A percentile compares a stretch with the other conserved stretches of the same genome.
phyloP scores from a whole-genome alignment of 2,113 vertebrate genomes.

The Peromyscus leucopus region DNA sequence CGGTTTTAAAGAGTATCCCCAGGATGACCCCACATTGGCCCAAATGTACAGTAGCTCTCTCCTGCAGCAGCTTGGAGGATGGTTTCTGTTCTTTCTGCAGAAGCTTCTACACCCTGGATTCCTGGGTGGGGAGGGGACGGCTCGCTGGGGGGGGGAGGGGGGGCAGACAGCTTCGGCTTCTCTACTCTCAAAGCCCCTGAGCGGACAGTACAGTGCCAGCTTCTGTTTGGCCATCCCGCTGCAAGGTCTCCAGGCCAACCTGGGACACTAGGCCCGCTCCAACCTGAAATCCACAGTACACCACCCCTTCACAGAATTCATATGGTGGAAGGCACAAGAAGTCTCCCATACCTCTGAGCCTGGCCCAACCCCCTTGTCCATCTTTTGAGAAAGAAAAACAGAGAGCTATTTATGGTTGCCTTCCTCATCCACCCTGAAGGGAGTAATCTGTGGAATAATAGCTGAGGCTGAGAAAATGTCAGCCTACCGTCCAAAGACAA shows the following conservation, averaged over 20 bases:
- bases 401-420: neutral
- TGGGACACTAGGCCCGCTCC: neutral
- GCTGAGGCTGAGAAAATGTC: neutral
- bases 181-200: neutral
- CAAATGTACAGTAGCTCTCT: neutral
- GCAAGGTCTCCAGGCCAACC: neutral
- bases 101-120: neutral
- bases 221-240: too few relatives aligned
- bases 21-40: neutral
- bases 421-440: neutral
- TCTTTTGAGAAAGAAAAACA: neutral
- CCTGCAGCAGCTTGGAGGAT: neutral
- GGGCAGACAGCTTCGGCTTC: neutral
- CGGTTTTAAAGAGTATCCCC: neutral
- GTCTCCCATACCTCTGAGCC: neutral
- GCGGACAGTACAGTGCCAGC: neutral
- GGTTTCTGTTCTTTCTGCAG: neutral
- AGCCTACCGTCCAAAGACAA: neutral
- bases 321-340: neutral
- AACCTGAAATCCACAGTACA: neutral
- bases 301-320: neutral
- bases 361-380: neutral
- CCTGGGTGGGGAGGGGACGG: neutral
- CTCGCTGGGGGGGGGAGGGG: neutral
- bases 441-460: neutral